phyloP scores from a whole-genome alignment of 2,113 vertebrate genomes.

The Brachyistius frenatus region DNA sequence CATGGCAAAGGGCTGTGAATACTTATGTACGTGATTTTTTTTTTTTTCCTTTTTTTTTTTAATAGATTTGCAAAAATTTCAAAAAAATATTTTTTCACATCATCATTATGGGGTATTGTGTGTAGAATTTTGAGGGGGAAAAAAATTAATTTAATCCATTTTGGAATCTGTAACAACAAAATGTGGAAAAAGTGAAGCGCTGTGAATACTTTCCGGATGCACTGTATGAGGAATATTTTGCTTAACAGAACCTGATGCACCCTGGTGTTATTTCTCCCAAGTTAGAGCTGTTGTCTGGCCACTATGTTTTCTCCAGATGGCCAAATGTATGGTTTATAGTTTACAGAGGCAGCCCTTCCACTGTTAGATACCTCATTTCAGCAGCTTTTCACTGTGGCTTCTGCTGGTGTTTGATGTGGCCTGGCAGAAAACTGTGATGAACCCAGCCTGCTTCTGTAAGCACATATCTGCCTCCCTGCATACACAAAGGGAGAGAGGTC shows the following conservation, averaged over 20 bases:
- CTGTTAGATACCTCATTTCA: slow-evolving; percentile 20
- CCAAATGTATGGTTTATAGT: slow-evolving; percentile 39
- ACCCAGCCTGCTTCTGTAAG: slow-evolving; percentile 48
- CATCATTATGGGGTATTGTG: too few species aligned
- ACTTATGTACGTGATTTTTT: too few species aligned
- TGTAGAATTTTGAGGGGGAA: too few species aligned
- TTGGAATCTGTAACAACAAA: too few species aligned
- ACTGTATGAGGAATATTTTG: background rate
- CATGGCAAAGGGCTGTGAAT: too few species aligned
- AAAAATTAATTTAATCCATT: too few species aligned
- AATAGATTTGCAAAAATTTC: too few species aligned
- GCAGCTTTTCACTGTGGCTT: slow-evolving; percentile 40
- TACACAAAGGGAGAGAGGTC: slow-evolving; percentile 31
- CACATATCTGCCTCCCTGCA: slow-evolving; percentile 38
- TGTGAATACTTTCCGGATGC: too few species aligned
- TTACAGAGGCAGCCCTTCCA: slow-evolving; percentile 36
- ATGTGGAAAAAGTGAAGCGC: too few species aligned
- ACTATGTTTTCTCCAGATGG: slow-evolving; percentile 56
- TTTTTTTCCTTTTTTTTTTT: too few species aligned
- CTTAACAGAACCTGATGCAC: slow-evolving; percentile 9
- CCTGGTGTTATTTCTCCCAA: slow-evolving; percentile 1
- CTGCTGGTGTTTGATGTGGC: slow-evolving; percentile 54
- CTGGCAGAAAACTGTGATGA: slow-evolving; percentile 43
- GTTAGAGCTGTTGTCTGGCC: slow-evolving; percentile 11
- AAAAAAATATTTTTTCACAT: too few species aligned